Evolutionary conservation across 2,113 vertebrate species (phyloP).

Genomic region (Ictalurus furcatus): DNA sequence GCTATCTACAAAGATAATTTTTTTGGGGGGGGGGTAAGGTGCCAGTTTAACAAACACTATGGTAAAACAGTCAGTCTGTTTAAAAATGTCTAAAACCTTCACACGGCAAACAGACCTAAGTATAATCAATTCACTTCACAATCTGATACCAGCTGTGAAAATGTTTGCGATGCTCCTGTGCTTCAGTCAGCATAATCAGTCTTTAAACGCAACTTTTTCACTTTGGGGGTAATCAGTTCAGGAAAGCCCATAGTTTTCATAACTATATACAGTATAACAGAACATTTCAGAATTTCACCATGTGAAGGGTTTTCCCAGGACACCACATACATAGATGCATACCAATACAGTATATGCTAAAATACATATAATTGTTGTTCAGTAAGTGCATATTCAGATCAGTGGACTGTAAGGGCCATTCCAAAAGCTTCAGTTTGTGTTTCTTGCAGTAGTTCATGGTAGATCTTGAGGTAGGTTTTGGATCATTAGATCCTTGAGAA

Average conservation of each 20-base stretch:
- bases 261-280: no score
- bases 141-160: background rate
- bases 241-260: no score
- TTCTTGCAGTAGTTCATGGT: background rate
- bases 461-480: background rate
- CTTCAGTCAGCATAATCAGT: background rate
- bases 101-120: background rate
- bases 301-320: background rate
- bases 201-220: background rate
- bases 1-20: no score
- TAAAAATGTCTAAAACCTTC: background rate
- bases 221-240: background rate
- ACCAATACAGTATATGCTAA: background rate
- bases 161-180: background rate
- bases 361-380: background rate
- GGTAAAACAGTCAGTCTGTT: background rate
- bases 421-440: background rate
- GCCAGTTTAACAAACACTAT: background rate
- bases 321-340: no score
- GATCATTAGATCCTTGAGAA: background rate
- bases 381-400: background rate
- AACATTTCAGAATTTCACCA: no score
- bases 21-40: no score
- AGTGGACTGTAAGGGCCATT: background rate
- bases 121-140: background rate